Base-by-base conservation (phyloP, 1,140 invertebrate species). In the Nephotettix cincticeps region DNA sequence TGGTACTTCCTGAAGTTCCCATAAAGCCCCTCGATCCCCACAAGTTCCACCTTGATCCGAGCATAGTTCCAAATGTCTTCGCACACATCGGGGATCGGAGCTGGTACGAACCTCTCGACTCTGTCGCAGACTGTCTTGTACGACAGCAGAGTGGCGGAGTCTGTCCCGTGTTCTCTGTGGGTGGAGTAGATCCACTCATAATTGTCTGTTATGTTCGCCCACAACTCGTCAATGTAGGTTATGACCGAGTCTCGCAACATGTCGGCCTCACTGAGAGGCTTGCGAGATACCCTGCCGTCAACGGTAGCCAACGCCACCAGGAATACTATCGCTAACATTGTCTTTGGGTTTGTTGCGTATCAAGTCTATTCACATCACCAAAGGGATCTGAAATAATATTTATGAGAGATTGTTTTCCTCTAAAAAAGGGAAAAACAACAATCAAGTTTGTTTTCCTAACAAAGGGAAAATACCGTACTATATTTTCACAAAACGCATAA, bases 1-100 rank as follows among this genome's bases (percentile, higher is more conserved):
- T 86, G 82, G 74, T 87, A 86, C 63, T 84, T 78, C 1, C 86
- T 75, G 74, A 90, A 90, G 1, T 83, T 83, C 71, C 82, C 82
- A 74, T 90, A 90, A 11, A 88, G 76, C 0, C 84, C 84, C 32
- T 87, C 83, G 11, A 90, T 80, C 0, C 79, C 77, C n/a, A 80
- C 78, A 63, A 87, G 71, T 73, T 88, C 86, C 2, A 82, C 78
- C 23, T 83, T 78, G 0, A 84, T 80, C 28, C 81, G 81, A 3
- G 80, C 81, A 84, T 87, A 89, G 13, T 85, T 70, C 86, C 86
- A 89, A 0, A 86, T 78, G 0, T 82, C 78, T 66, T 81, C 79
- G 19, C 47, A 17, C 71, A 84, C 63, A 71, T 83, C 78, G 73
- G 71, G 69, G 0, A 72, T 23, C 17, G 23, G 32, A 6, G 68